Conservation (phyloP, 2,113 vertebrate genomes). For the Callionymus lyra region DNA sequence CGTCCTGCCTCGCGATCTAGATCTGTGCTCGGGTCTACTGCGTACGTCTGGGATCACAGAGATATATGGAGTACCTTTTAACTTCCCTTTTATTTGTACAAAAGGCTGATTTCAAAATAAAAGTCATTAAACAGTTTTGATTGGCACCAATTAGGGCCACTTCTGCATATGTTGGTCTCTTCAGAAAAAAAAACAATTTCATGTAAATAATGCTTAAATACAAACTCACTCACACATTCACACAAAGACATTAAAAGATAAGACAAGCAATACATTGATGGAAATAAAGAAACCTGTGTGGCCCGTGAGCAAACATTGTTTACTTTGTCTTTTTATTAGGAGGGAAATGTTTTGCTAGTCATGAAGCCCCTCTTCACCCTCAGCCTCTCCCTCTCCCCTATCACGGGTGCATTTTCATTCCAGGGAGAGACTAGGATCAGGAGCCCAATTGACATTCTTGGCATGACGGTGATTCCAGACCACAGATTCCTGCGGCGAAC, state of each 20-base stretch:
- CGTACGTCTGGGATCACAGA: neutral
- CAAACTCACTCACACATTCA: too few species aligned
- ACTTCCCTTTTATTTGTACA: too few species aligned
- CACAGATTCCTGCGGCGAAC: conserved; percentile 65
- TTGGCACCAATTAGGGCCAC: too few species aligned
- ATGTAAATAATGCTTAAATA: too few species aligned
- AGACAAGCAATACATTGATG: too few species aligned
- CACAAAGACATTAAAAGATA: too few species aligned
- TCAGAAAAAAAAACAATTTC: too few species aligned
- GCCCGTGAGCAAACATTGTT: conserved; percentile 1
- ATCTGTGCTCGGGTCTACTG: conserved; percentile 6
- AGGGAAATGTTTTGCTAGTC: conserved; percentile 48
- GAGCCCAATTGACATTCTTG: conserved; percentile 52
- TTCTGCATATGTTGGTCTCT: too few species aligned
- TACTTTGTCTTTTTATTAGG: conserved; percentile 25
- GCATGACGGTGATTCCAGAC: conserved; percentile 58
- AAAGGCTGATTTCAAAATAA: too few species aligned
- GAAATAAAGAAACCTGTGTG: too few species aligned
- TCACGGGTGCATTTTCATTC: conserved; percentile 21
- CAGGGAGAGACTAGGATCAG: conserved; percentile 35
- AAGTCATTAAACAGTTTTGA: too few species aligned
- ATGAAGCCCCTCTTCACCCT: conserved; percentile 30
- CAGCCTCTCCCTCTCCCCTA: conserved; percentile 9
- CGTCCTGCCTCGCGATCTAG: conserved; percentile 22
- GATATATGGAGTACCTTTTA: too few species aligned